phyloP scores from a whole-genome alignment of 2,113 vertebrate genomes.

The Gymnocephalus cernua region DNA sequence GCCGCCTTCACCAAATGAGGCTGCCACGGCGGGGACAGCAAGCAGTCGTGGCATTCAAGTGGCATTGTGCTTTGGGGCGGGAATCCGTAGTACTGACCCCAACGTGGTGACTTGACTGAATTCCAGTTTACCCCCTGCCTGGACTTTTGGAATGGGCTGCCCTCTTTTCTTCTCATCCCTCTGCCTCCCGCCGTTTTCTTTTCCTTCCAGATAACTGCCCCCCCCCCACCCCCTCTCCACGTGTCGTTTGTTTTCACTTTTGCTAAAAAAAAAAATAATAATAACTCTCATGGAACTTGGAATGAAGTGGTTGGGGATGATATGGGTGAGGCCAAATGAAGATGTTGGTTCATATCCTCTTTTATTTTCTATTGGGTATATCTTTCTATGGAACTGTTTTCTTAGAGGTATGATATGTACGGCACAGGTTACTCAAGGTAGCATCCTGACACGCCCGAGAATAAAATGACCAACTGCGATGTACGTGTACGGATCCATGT shows the following conservation, averaged over 20 bases:
- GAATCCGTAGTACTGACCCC: slow-evolving; percentile 5
- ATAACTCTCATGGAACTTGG: slow-evolving; percentile 13
- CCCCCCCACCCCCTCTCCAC: neutral
- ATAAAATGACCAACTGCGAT: neutral
- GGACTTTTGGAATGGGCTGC: slow-evolving; percentile 44
- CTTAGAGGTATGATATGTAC: neutral
- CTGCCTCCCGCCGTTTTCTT: slow-evolving; percentile 9
- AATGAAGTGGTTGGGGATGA: slow-evolving; percentile 30
- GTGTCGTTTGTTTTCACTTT: slow-evolving; percentile 52
- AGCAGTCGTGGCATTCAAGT: slow-evolving; percentile 9
- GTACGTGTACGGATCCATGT: slow-evolving; percentile 5
- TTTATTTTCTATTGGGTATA: slow-evolving; percentile 8
- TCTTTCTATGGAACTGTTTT: slow-evolving; percentile 2
- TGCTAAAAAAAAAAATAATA: slow-evolving; percentile 37
- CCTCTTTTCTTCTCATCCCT: neutral
- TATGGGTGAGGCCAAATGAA: slow-evolving; percentile 9
- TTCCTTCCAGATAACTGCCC: slow-evolving; percentile 50
- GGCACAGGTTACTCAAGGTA: neutral
- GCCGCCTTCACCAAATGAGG: slow-evolving; percentile 95
- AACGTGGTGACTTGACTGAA: slow-evolving; percentile 39
- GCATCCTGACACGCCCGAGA: neutral
- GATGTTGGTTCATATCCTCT: slow-evolving; percentile 13
- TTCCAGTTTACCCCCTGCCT: slow-evolving; percentile 28
- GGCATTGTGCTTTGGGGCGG: slow-evolving; percentile 23
- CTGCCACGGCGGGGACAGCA: neutral